Conservation (phyloP, 1,140 invertebrate genomes). For the Andricus grossulariae region DNA sequence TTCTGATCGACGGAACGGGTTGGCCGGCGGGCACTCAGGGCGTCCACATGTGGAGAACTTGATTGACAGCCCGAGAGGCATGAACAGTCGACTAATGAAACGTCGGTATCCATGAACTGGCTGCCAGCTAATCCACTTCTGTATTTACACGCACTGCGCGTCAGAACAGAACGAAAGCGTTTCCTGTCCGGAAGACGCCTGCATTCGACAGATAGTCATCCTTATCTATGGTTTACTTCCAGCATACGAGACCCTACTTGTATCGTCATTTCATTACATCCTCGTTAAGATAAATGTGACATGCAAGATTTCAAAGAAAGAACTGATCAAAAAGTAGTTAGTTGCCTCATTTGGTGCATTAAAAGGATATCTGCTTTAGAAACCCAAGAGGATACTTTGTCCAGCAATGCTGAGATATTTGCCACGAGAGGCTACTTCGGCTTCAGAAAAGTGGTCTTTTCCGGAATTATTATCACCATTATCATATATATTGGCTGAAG, state of each 20-base stretch:
- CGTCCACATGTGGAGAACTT: slow-evolving; percentile 61
- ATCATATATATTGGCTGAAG: slow-evolving; percentile 73
- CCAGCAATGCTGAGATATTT: not conserved
- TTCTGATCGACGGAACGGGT: slow-evolving; percentile 46
- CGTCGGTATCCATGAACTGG: slow-evolving; percentile 68
- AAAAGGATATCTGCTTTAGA: too few species aligned
- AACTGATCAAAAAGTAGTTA: too few species aligned
- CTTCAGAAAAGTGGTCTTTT: slow-evolving; percentile 62
- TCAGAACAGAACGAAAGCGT: slow-evolving; percentile 53
- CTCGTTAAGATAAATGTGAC: not conserved
- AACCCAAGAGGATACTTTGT: not conserved
- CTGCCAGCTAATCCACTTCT: slow-evolving; percentile 55
- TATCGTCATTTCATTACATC: slow-evolving; percentile 1
- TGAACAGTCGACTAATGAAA: slow-evolving; percentile 73
- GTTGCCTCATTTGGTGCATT: too few species aligned
- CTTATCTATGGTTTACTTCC: slow-evolving; percentile 18
- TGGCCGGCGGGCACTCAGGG: slow-evolving; percentile 44
- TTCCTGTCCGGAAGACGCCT: slow-evolving; percentile 31
- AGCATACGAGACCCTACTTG: not conserved
- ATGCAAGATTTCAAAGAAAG: too few species aligned
- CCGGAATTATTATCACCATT: slow-evolving; percentile 73
- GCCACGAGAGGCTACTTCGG: slow-evolving; percentile 36
- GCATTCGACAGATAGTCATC: slow-evolving; percentile 48
- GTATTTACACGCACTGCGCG: slow-evolving; percentile 53
- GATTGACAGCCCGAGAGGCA: slow-evolving; percentile 71